Percentiles rank a stretch among this genome's conserved stretches.
Evolutionary conservation across 2,113 vertebrate species (phyloP).

Genomic region (Perca fluviatilis): DNA sequence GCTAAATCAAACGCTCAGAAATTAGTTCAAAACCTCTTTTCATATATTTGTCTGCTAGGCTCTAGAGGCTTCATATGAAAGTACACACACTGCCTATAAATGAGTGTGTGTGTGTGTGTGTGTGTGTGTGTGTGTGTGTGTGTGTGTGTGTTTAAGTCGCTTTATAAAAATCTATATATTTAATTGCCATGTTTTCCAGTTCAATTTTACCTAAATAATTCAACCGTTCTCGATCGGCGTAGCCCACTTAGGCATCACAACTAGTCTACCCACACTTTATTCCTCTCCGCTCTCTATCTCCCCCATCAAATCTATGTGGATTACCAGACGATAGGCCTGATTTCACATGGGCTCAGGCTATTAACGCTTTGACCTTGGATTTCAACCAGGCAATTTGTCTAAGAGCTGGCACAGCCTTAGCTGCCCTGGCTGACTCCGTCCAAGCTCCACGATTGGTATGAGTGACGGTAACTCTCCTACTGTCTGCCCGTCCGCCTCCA

Average conservation of each 20-base stretch:
- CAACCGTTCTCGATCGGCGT: background rate
- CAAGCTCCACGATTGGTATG: slow-evolving; percentile 55
- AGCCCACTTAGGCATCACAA: slow-evolving; percentile 4
- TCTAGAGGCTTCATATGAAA: background rate
- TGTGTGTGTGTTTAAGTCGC: background rate
- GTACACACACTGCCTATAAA: background rate
- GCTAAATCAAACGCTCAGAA: slow-evolving; percentile 6
- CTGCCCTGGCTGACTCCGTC: slow-evolving; percentile 40
- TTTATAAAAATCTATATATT: slow-evolving; percentile 28
- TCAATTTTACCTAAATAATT: slow-evolving; percentile 37
- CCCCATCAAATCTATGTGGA: slow-evolving; percentile 68
- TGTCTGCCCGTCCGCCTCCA: slow-evolving; percentile 43
- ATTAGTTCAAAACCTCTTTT: slow-evolving; percentile 31
- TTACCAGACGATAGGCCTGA: slow-evolving; percentile 73
- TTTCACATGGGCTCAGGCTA: slow-evolving; percentile 76
- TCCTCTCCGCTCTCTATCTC: slow-evolving; percentile 36
- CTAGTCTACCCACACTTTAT: slow-evolving; percentile 13
- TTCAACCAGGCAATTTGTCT: slow-evolving; percentile 78
- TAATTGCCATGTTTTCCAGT: slow-evolving; percentile 14
- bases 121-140: background rate
- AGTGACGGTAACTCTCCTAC: slow-evolving; percentile 49
- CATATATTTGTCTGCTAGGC: background rate
- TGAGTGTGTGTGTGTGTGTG: background rate
- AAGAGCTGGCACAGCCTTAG: slow-evolving; percentile 60
- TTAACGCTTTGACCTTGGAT: slow-evolving; percentile 81